These are phyloP conservation scores for Trimorus sp. DNA, from an alignment of 2,888 invertebrate genomes.

Conservation along the genomic window DNA sequence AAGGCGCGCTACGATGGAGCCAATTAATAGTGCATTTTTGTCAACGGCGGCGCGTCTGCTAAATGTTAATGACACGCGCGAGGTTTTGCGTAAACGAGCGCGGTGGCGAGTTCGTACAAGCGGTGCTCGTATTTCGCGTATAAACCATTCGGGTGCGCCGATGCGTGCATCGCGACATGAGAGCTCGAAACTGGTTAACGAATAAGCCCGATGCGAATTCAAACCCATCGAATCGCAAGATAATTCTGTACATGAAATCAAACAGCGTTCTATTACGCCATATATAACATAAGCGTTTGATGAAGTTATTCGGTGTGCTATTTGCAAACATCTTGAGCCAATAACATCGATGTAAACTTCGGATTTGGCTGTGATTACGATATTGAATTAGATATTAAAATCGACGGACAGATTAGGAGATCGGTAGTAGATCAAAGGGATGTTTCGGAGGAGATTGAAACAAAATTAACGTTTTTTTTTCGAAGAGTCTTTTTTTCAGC, in stretches of 20 bases:
- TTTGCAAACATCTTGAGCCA: conserved; percentile 30
- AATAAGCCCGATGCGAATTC: conserved; percentile 31
- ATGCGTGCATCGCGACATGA: conserved; percentile 41
- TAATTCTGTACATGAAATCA: conserved; percentile 3
- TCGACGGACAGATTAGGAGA: too few relatives aligned
- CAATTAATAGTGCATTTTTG: conserved; percentile 24
- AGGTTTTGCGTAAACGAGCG: conserved; percentile 17
- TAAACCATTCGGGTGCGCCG: conserved; percentile 14
- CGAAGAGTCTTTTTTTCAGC: too few relatives aligned
- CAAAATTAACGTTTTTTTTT: too few relatives aligned
- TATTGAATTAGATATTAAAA: too few relatives aligned
- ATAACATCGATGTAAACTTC: conserved; percentile 24
- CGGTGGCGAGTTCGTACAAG: conserved; percentile 14
- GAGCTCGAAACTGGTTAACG: conserved; percentile 26
- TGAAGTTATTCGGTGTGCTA: conserved; percentile 12
- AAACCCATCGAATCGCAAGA: conserved; percentile 26
- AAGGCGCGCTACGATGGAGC: neutral
- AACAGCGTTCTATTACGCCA: conserved; percentile 12
- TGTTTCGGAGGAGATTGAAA: too few relatives aligned
- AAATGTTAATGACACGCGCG: conserved; percentile 30
- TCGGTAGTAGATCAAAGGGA: too few relatives aligned
- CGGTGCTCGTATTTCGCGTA: conserved; percentile 19
- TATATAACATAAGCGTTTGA: conserved; percentile 9
- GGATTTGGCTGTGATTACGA: too few relatives aligned
- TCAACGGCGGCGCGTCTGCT: conserved; percentile 9